Conservation (phyloP, 2,888 invertebrate species). For the Pyrocoelia pectoralis region DNA sequence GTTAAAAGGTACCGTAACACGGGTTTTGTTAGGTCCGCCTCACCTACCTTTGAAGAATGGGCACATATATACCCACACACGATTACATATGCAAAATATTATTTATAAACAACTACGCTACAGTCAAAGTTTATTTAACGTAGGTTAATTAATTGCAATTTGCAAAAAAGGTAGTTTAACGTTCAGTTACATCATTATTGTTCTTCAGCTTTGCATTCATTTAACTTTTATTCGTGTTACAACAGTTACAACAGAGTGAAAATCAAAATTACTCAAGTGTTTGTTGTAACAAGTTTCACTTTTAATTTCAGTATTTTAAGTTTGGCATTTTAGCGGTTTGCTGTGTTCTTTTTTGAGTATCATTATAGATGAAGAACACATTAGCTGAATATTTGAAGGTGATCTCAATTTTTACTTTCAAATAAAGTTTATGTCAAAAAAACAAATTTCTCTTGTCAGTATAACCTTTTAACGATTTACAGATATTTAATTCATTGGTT, state of each 20-base stretch:
- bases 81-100: slow-evolving; percentile 35
- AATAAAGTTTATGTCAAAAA: not conserved
- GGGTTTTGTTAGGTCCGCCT: slow-evolving; percentile 34
- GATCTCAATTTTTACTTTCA: slow-evolving; percentile 3
- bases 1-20: slow-evolving; percentile 38
- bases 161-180: slow-evolving; percentile 12
- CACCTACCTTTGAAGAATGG: slow-evolving; percentile 33
- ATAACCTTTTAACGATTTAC: not conserved
- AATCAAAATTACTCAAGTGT: slow-evolving; percentile 2
- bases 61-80: slow-evolving; percentile 31
- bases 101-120: slow-evolving; percentile 23
- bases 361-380: no score
- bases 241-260: not conserved
- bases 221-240: not conserved
- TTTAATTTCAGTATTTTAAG: not conserved
- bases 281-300: not conserved
- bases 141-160: slow-evolving; percentile 20
- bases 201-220: not conserved
- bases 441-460: not conserved
- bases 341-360: no score
- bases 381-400: slow-evolving; percentile 5
- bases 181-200: slow-evolving; percentile 10
- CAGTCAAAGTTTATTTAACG: slow-evolving; percentile 21
- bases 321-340: no score
- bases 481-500: not conserved